phyloP scores from a whole-genome alignment of 64 coral and sea anemone genomes.

The Astreopora myriophthalma region DNA sequence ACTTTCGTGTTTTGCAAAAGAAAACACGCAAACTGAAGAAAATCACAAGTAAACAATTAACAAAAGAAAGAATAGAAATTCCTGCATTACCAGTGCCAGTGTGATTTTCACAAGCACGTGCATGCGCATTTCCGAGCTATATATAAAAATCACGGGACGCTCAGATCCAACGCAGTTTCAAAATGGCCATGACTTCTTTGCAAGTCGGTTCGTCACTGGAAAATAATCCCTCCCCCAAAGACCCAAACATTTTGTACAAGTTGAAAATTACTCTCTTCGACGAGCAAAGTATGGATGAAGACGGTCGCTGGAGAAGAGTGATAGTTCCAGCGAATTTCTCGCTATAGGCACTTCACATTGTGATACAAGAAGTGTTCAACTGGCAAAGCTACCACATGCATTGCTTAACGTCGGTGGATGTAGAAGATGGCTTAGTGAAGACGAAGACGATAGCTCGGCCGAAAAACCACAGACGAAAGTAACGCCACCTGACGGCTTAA shows the following conservation, averaged over 20 bases:
- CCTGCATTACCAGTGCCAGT: no score
- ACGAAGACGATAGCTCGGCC: neutral
- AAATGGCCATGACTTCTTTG: neutral
- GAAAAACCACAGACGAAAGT: neutral
- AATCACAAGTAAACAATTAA: no score
- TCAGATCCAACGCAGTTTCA: neutral
- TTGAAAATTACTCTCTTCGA: neutral
- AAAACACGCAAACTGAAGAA: no score
- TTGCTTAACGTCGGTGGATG: neutral
- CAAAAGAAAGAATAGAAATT: no score
- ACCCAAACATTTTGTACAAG: neutral
- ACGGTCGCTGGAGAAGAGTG: slow-evolving; percentile 1
- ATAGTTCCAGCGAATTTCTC: slow-evolving; percentile 24
- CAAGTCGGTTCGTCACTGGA: neutral
- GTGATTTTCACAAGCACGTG: no score
- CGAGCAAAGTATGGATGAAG: neutral
- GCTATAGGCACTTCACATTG: neutral
- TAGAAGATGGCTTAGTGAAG: neutral
- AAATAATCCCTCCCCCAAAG: neutral
- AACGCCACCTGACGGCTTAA: neutral
- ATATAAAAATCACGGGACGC: no score
- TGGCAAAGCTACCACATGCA: slow-evolving; percentile 8
- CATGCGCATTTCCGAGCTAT: no score
- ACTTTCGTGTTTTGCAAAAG: no score
- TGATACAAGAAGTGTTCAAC: neutral